A percentile compares a stretch with the other conserved stretches of the same genome.
These are phyloP conservation scores for Amazona guildingii DNA, from an alignment of 2,113 vertebrate species.

Conservation along the genomic window DNA sequence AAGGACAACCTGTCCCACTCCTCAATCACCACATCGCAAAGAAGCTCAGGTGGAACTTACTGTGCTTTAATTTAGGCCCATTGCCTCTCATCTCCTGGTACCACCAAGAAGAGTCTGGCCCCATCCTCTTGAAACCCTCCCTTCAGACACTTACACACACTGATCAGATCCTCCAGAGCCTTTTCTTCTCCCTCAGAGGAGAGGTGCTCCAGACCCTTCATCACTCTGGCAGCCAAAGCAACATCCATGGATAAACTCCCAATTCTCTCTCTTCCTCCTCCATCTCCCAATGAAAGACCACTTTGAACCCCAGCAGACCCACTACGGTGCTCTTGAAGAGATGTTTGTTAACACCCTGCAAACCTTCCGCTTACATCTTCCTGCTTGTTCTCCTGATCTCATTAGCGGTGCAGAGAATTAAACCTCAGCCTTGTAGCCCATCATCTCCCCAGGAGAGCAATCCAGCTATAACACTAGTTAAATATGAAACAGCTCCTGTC, in stretches of 20 bases:
- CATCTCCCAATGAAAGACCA: neutral
- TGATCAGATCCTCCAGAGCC: neutral
- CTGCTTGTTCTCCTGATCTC: conserved; percentile 28
- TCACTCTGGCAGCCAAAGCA: neutral
- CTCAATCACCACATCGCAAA: too few species aligned
- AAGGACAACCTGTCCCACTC: neutral
- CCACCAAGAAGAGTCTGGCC: neutral
- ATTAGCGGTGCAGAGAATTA: conserved; percentile 70
- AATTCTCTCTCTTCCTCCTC: neutral
- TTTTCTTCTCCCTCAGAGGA: neutral
- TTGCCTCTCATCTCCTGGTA: neutral
- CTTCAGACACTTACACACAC: neutral
- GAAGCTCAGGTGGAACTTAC: neutral
- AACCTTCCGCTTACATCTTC: neutral
- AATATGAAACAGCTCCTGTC: conserved; percentile 65
- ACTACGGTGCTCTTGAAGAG: rapidly evolving
- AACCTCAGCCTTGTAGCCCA: conserved; percentile 53
- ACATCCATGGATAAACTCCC: neutral
- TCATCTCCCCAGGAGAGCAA: conserved; percentile 50
- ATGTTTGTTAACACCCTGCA: neutral
- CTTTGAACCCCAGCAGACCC: neutral
- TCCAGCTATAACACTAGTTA: conserved; percentile 50
- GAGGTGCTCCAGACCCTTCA: neutral
- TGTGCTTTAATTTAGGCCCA: neutral
- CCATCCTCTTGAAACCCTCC: neutral